These are phyloP conservation scores for Chorisops tibialis DNA, from an alignment of 2,888 invertebrate genomes.

Conservation along the genomic window DNA sequence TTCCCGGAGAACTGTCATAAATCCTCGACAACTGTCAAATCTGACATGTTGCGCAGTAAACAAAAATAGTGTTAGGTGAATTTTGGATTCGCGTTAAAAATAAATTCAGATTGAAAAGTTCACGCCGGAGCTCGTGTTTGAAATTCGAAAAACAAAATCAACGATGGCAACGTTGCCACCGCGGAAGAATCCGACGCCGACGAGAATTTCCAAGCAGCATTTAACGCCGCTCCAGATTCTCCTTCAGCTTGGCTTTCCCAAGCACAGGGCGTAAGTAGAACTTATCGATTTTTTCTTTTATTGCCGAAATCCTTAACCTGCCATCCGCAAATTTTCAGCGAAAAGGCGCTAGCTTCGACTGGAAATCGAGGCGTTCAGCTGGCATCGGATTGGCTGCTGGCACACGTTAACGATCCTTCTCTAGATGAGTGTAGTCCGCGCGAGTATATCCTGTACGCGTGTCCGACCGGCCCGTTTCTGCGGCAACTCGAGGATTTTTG, in stretches of 20 bases:
- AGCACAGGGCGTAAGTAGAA: slow-evolving; percentile 77
- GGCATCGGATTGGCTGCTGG: slow-evolving; percentile 86
- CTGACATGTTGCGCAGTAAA: slow-evolving; percentile 25
- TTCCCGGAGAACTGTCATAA: too few relatives aligned
- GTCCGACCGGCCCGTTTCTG: slow-evolving; percentile 73
- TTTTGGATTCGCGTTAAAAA: not conserved
- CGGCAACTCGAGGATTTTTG: slow-evolving; percentile 70
- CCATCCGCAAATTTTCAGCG: slow-evolving; percentile 54
- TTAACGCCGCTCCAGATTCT: slow-evolving; percentile 76
- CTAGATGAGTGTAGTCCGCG: slow-evolving; percentile 74
- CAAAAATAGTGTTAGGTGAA: slow-evolving; percentile 10
- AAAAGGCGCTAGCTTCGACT: slow-evolving; percentile 86
- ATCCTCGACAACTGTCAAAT: too few relatives aligned
- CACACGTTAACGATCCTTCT: slow-evolving; percentile 81
- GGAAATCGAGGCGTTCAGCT: slow-evolving; percentile 83
- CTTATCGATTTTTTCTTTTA: slow-evolving; percentile 26
- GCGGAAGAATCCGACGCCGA: slow-evolving; percentile 69
- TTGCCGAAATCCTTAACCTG: not conserved
- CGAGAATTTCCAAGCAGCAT: slow-evolving; percentile 69
- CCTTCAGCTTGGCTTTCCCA: slow-evolving; percentile 85
- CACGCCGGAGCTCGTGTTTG: slow-evolving; percentile 35
- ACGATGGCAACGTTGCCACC: slow-evolving; percentile 75
- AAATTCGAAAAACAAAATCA: not conserved
- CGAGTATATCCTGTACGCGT: slow-evolving; percentile 84
- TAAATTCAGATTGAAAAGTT: too few relatives aligned